Percentiles rank a stretch among this genome's conserved stretches.
These are phyloP conservation scores for Cichlasoma orientale DNA, from an alignment of 2,797 vertebrate species.

Conservation along the genomic window DNA sequence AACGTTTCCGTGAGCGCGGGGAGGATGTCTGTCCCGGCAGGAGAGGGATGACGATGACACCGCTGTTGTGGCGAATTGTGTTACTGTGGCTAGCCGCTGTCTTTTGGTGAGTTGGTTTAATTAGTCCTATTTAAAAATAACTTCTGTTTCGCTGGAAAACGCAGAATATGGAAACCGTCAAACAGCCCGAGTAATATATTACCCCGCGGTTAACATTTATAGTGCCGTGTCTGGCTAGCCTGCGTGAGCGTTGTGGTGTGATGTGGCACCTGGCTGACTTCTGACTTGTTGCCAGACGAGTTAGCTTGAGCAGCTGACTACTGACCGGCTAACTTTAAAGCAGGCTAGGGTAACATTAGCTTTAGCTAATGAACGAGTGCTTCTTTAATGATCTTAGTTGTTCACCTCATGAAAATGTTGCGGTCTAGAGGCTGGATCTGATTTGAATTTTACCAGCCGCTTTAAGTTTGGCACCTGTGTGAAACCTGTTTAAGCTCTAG, in stretches of 20 bases:
- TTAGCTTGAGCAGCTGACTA: conserved; percentile 5
- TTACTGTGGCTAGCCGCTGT: conserved; percentile 67
- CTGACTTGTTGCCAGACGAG: conserved; percentile 27
- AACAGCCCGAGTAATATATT: neutral
- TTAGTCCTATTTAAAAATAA: accelerated
- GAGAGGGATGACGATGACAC: conserved; percentile 76
- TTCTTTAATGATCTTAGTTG: neutral
- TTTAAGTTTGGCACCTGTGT: neutral
- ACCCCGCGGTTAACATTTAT: neutral
- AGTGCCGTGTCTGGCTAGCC: conserved; percentile 10
- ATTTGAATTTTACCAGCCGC: neutral
- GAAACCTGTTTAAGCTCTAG: neutral
- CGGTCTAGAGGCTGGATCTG: neutral
- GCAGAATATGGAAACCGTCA: neutral
- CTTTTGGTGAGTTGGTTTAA: conserved; percentile 64
- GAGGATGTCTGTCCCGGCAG: conserved; percentile 72
- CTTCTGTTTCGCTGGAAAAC: neutral
- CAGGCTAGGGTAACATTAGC: neutral
- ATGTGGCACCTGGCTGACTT: conserved; percentile 74
- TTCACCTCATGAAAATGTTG: accelerated
- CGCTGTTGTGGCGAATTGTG: conserved; percentile 64
- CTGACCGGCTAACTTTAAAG: neutral
- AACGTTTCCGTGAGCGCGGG: conserved; percentile 17
- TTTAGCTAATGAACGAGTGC: neutral
- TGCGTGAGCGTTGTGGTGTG: conserved; percentile 33